Evolutionary conservation across 2,797 vertebrate genomes (phyloP), one percentile per base, ranked within the genome.

Genomic region (Gila robusta): DNA sequence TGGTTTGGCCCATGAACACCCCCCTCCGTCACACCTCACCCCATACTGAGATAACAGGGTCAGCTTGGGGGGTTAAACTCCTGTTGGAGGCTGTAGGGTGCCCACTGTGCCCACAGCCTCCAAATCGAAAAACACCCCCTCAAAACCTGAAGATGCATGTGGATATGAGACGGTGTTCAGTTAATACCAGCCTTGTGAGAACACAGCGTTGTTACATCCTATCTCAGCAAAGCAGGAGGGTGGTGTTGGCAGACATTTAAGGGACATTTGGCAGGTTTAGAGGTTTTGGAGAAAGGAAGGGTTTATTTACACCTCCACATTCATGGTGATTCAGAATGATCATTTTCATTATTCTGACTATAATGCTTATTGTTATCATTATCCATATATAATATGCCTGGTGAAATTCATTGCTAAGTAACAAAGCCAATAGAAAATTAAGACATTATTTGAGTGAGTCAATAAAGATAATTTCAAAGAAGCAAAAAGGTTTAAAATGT

Each of bases 221-320:
- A 86, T 86, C 78, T 86, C 78, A 2, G 69, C 41, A 52, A 73
- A 73, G 56, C 78, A 86, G 84, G 52, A 80, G 69, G 69, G 28
- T 81, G 69, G 41, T 80, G 69, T 81, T 86, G 84, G 84, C 78
- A 81, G 69, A 86, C 70, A 81, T 49, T 54, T 32, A 80, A 52
- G 32, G 41, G 69, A 71, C 39, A 71, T 81, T 81, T 81, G 78
- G 69, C 84, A 73, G 54, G 56, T 74, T 81, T n/a, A 17, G 56
- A 11, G 69, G 56, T 49, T 80, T 79, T 10, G 16, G 32, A 84
- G 74, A 64, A 85, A 79, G 76, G 66, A 79, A 85, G 77, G 21
- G 81, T 74, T 86, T 86, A 86, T 86, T 73, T 74, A 64, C 69
- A 86, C 69, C 69, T 86, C 32, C 44, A 73, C 78, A 52, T 73